These are phyloP conservation scores for Drosophila ogumai DNA, from an alignment of 1,140 invertebrate genomes.

Conservation along the genomic window DNA sequence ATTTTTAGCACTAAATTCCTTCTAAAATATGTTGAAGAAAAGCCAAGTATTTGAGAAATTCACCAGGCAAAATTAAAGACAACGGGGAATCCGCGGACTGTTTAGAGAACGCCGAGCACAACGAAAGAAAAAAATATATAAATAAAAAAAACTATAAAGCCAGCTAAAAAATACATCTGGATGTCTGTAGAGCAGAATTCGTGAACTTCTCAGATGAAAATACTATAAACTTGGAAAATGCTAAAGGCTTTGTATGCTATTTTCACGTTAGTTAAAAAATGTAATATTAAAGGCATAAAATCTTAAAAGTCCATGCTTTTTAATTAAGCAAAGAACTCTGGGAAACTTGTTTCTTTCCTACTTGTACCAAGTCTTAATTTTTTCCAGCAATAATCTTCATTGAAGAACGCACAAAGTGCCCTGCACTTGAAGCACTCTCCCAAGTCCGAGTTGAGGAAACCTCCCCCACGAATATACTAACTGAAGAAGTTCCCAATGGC, in stretches of 20 bases:
- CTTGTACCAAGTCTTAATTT: background rate
- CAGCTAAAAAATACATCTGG: background rate
- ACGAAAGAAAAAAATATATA: background rate
- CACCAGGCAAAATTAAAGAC: background rate
- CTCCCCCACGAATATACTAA: background rate
- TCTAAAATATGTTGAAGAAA: background rate
- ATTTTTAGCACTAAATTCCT: background rate
- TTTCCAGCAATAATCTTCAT: background rate
- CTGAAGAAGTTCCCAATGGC: background rate
- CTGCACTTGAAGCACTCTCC: background rate
- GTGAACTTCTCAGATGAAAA: background rate
- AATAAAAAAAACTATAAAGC: background rate
- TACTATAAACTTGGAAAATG: background rate
- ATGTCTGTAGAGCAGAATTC: background rate
- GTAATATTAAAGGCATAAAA: too few species aligned
- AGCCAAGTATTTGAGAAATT: background rate
- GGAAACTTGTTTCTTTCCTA: background rate
- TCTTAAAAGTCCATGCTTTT: background rate
- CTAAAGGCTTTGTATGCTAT: too few species aligned
- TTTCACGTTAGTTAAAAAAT: background rate
- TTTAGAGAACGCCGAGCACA: background rate
- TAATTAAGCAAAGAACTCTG: background rate
- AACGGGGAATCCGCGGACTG: background rate
- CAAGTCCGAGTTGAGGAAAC: constrained; percentile 1
- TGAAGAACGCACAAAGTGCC: background rate